Evolutionary conservation across 2,888 invertebrate genomes (phyloP).

Genomic region (Uropetala carovei): DNA sequence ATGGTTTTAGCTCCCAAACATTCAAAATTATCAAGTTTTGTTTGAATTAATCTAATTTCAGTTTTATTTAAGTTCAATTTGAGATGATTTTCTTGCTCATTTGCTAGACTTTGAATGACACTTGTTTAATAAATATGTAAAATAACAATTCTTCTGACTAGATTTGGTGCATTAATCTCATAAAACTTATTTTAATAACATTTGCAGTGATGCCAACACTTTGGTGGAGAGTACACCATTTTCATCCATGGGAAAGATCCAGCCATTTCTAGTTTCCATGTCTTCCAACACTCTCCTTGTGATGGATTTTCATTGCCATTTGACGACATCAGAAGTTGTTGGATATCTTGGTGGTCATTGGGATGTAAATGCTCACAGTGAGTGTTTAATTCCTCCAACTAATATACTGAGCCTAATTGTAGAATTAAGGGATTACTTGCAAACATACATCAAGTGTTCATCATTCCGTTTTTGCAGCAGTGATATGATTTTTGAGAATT

Average conservation of each 20-base stretch:
- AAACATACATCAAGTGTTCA: background rate
- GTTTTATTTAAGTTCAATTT: background rate
- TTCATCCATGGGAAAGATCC: conserved; percentile 90
- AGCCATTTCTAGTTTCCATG: conserved; percentile 93
- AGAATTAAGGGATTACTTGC: too few species aligned
- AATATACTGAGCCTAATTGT: too few species aligned
- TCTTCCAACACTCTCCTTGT: conserved; percentile 91
- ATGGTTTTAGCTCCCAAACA: background rate
- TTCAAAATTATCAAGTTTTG: background rate
- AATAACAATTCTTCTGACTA: background rate
- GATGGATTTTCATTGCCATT: conserved; percentile 95
- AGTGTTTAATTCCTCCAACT: conserved; percentile 73
- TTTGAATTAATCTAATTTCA: background rate
- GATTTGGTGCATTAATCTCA: background rate
- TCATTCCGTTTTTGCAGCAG: background rate
- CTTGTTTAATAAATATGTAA: background rate
- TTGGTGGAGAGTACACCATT: conserved; percentile 94
- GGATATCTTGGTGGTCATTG: conserved; percentile 97
- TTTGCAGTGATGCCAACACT: conserved; percentile 90
- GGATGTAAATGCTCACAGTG: conserved; percentile 96
- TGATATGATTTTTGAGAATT: conserved; percentile 17
- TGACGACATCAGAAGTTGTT: conserved; percentile 95
- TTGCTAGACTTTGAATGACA: background rate
- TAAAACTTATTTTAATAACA: conserved; percentile 65
- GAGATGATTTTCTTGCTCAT: background rate